Conservation (phyloP, 1,140 invertebrate species). For the Zaprionus gabonicus region DNA sequence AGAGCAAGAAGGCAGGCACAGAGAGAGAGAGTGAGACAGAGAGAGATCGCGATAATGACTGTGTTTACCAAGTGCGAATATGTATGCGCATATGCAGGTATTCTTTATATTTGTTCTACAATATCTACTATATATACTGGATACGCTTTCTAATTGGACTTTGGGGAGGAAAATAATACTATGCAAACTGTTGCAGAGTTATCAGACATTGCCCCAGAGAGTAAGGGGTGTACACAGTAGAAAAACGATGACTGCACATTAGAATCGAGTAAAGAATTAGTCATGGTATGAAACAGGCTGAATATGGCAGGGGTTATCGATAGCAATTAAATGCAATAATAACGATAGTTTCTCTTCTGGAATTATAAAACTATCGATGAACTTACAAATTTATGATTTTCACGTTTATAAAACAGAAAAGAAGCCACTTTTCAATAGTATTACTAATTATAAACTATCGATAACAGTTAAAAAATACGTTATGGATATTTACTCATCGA, state of each 20-base stretch:
- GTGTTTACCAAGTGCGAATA: conserved; percentile 27
- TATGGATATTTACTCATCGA: background rate
- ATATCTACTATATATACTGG: conserved; percentile 3
- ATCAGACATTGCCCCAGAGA: conserved; percentile 24
- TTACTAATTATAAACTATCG: background rate
- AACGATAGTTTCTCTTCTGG: background rate
- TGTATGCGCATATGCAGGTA: conserved; percentile 15
- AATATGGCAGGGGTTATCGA: background rate
- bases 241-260: background rate
- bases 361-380: background rate
- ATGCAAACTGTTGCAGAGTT: conserved; percentile 6
- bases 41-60: background rate
- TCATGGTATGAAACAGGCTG: background rate
- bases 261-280: background rate
- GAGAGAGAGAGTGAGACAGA: background rate
- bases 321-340: background rate
- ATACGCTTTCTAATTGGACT: conserved; percentile 13
- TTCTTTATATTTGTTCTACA: conserved; percentile 7
- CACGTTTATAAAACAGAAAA: background rate
- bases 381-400: background rate
- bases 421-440: background rate
- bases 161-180: background rate
- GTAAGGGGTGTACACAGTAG: background rate
- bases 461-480: background rate
- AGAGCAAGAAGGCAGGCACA: background rate